These are phyloP conservation scores for Calyptomena viridis DNA, from an alignment of 2,113 vertebrate genomes.

Conservation along the genomic window DNA sequence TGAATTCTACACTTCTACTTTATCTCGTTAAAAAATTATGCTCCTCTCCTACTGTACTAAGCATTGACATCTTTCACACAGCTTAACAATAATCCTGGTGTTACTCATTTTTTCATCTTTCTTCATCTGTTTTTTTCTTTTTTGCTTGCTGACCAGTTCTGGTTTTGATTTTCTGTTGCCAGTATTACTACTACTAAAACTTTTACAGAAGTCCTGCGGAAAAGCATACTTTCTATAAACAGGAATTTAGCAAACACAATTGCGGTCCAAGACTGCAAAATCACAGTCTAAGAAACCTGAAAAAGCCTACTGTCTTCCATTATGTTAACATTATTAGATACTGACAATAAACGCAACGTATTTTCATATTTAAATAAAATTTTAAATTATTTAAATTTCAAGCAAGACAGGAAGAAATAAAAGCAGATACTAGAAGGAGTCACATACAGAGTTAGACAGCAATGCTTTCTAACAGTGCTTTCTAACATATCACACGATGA, in stretches of 20 bases:
- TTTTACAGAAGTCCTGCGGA: not conserved
- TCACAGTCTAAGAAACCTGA: not conserved
- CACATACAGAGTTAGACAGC: not conserved
- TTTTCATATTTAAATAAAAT: not conserved
- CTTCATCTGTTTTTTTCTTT: not conserved
- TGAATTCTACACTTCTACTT: constrained; percentile 3
- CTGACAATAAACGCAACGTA: not conserved
- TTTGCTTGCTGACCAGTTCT: not conserved
- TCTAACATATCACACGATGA: not conserved
- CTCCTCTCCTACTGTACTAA: not conserved
- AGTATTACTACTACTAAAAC: not conserved
- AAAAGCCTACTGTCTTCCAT: not conserved
- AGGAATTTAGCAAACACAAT: not conserved
- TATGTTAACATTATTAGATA: not conserved
- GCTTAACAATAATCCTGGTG: not conserved
- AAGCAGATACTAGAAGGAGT: not conserved
- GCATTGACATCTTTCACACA: not conserved
- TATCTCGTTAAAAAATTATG: not conserved
- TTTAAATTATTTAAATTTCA: not conserved
- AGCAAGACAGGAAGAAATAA: not conserved
- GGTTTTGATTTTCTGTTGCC: not conserved
- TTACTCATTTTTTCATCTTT: not conserved
- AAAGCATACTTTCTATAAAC: not conserved
- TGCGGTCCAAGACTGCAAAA: not conserved
- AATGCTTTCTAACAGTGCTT: not conserved